phyloP scores from a whole-genome alignment of 53 echinoderm and acorn worm species.

The Stichopus horrens region DNA sequence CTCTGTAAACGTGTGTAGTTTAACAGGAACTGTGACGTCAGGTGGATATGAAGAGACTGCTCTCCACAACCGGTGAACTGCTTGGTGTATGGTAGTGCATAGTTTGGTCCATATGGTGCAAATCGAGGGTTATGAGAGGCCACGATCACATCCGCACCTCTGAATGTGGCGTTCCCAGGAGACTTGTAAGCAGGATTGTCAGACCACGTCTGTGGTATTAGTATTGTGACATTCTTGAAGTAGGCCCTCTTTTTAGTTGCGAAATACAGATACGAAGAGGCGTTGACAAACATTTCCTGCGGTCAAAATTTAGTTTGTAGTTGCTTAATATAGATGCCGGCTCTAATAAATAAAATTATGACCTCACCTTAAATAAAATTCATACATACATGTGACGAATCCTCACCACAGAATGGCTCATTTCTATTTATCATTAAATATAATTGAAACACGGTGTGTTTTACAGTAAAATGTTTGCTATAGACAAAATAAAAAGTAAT shows the following conservation, averaged over 20 bases:
- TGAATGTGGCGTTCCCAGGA: conserved; percentile 60
- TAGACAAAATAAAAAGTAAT: too few relatives aligned
- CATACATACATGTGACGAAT: too few relatives aligned
- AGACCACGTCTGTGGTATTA: conserved; percentile 59
- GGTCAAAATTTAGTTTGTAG: too few relatives aligned
- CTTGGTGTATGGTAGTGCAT: conserved; percentile 53
- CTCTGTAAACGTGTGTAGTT: background rate
- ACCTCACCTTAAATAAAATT: too few relatives aligned
- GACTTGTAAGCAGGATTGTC: conserved; percentile 33
- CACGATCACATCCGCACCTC: conserved; percentile 59
- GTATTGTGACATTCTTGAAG: conserved; percentile 59
- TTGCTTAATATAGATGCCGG: too few relatives aligned
- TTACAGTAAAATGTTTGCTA: too few relatives aligned
- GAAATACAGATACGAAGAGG: conserved; percentile 52
- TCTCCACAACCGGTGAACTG: conserved; percentile 65
- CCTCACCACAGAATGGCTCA: too few relatives aligned
- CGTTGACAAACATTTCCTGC: conserved; percentile 66
- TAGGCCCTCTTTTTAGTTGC: conserved; percentile 61
- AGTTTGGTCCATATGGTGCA: conserved; percentile 41
- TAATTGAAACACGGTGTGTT: too few relatives aligned
- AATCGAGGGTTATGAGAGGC: conserved; percentile 62
- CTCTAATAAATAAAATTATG: too few relatives aligned
- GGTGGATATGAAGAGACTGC: conserved; percentile 55
- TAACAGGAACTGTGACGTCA: conserved; percentile 44
- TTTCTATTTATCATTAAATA: too few relatives aligned